These are phyloP conservation scores for Aplodontia rufa DNA, from an alignment of 2,113 vertebrate species.

Conservation along the genomic window DNA sequence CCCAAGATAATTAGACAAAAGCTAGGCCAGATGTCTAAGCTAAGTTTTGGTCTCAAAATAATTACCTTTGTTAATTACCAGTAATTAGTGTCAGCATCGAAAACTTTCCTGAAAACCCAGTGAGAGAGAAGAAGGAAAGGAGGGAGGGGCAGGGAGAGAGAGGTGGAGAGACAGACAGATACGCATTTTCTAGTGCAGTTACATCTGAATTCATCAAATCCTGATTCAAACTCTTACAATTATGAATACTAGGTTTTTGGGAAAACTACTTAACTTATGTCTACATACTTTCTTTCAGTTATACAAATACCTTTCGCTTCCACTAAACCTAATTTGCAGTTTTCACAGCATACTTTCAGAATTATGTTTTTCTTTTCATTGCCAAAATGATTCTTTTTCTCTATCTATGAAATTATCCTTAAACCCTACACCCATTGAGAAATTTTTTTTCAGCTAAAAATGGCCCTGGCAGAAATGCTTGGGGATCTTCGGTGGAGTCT, in stretches of 20 bases:
- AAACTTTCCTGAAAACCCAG: constrained; percentile 51
- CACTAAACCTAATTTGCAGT: neutral
- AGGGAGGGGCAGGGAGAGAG: accelerated
- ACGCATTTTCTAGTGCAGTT: neutral
- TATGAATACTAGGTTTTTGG: neutral
- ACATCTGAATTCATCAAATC: neutral
- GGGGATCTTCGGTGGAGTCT: neutral
- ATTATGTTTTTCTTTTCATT: neutral
- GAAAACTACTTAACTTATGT: no score
- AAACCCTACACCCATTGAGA: neutral
- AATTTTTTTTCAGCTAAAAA: neutral
- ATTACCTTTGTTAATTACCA: constrained; percentile 78
- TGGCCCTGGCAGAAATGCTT: neutral
- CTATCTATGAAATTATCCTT: neutral
- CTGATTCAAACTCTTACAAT: neutral
- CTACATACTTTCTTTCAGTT: constrained; percentile 4
- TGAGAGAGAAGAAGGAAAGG: neutral
- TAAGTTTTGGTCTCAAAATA: constrained; percentile 77
- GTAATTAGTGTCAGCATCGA: constrained; percentile 73
- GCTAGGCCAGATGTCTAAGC: constrained; percentile 75
- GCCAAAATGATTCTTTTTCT: constrained; percentile 18
- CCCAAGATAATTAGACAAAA: constrained; percentile 74
- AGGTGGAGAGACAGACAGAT: no score
- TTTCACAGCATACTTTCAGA: neutral
- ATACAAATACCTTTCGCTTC: neutral